Base-by-base conservation (phyloP, 2,888 invertebrate species). In the Lithophane semibrunnea region DNA sequence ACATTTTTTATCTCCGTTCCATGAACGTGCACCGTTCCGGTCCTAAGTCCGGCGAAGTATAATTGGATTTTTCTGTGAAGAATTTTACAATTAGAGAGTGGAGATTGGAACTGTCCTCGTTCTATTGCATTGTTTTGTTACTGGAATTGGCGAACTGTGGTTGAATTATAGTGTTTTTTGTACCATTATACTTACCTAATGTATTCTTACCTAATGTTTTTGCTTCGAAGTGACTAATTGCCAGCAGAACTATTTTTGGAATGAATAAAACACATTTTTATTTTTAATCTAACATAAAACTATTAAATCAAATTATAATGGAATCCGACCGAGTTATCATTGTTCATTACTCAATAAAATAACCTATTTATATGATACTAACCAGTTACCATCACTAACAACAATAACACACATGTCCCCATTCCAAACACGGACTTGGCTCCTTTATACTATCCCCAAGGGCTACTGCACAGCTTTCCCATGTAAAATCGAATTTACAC, bases 401-500 rank as follows among this genome's bases (percentile, higher is more conserved):
- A 47, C 37, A 80, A 44, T 24, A 73, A 47, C 49, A 49, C 10
- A 16, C 16, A 18, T 44, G n/a, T n/a, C 37, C n/a, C 24, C 63
- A 80, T 52, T 18, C 18, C 24, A 73, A 79, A 70, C 73, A 86
- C 71, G 42, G 70, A 60, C 42, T 44, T 49, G 29, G 54, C 42
- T 42, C 42, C 65, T 44, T 73, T 69, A 18, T 37, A 16, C 10
- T 18, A 47, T 69, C 63, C 68, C 58, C 37, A 66, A 61, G 52
- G 69, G 21, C 24, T 29, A 47, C 24, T 42, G 37, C 56, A 68
- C 21, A 66, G 87, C 82, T 88, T 91, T 91, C 90, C 88, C 87
- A 90, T 87, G 82, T 82, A 80, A 81, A 85, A 87, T 80, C 82
- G 82, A 87, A 89, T 86, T 82, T 82, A 82, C 73, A 77, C 66